Base-by-base conservation (phyloP, 2,888 invertebrate species). In the Leptopilina myrica region DNA sequence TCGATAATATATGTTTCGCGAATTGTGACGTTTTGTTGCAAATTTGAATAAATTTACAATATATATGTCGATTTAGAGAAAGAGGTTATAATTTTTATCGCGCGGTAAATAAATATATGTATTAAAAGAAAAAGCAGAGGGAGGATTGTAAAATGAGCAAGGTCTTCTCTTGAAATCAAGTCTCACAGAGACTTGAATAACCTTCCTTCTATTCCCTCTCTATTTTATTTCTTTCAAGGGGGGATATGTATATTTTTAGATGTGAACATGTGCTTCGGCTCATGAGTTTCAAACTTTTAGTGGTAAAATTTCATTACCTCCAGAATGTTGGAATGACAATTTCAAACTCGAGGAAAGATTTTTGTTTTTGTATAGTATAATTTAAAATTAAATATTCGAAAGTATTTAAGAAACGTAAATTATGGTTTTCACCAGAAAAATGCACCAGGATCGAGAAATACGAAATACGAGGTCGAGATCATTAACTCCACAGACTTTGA, bases 381-480 rank as follows among this genome's bases (percentile, higher is more conserved):
- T 33, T 33, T 33, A 33, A 12, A 26, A 2, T 43, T 15, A 15
- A 5, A 14, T 53, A 12, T n/a, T 56, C 26, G n/a, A n/a, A n/a
- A 0, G 9, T 33, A 56, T 33, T 33, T 8, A 0, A 8, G 0
- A 14, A 0, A 9, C 20, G 20, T 20, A 20, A n/a, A n/a, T n/a
- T 14, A 64, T 76, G 76, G 64, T 59, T 76, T 80, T 20, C 12
- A 66, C 26, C 20, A 86, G 85, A 43, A 85, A 78, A 64, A 91
- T 91, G 91, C 91, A 91, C 75, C 84, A 83, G 43, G 90, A 90
- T 56, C 85, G 82, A 20, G 88, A 89, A 76, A 80, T 91, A 75
- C 84, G 91, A 76, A 91, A 88, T 73, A 87, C 89, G 64, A 87
- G 91, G 81, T 91, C 91, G 33, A 86, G 92, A 66, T 91, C 92